A percentile compares a stretch with the other conserved stretches of the same genome.
Evolutionary conservation across 2,797 vertebrate genomes (phyloP).

Genomic region (Rhabdophis nuchalis): DNA sequence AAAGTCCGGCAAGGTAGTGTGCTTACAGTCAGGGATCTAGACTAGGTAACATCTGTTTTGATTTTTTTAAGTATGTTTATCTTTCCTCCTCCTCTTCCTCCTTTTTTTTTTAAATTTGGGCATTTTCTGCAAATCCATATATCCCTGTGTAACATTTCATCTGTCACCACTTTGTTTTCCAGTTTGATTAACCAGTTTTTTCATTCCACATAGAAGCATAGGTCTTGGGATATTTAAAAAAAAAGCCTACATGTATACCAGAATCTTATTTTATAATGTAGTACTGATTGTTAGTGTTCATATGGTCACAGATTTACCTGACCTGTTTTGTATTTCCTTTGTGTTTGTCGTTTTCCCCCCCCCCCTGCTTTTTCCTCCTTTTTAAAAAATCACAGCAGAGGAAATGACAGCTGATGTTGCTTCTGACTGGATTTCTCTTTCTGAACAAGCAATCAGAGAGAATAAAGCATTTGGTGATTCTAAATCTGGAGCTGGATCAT

Average conservation of each 20-base stretch:
- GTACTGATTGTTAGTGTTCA: neutral
- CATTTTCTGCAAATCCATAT: constrained; percentile 36
- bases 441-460: constrained; percentile 45
- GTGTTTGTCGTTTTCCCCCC: neutral
- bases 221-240: constrained; percentile 37
- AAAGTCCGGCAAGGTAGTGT: constrained; percentile 92
- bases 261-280: constrained; percentile 1
- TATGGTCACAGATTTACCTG: neutral
- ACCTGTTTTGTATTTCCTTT: neutral
- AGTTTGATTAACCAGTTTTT: constrained; percentile 50
- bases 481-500: constrained; percentile 51
- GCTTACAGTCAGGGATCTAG: constrained; percentile 79
- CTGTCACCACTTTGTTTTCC: constrained; percentile 52
- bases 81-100: constrained; percentile 5
- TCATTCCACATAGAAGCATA: constrained; percentile 60
- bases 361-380: neutral
- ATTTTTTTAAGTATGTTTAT: constrained; percentile 61
- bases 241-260: constrained; percentile 18
- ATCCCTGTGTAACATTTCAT: constrained; percentile 41
- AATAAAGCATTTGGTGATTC: constrained; percentile 41
- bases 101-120: neutral
- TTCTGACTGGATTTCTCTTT: constrained; percentile 50
- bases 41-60: constrained; percentile 71
- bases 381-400: constrained; percentile 32
- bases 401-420: constrained; percentile 44